Evolutionary conservation across 2,113 vertebrate genomes (phyloP).

Genomic region (Picathartes gymnocephalus): DNA sequence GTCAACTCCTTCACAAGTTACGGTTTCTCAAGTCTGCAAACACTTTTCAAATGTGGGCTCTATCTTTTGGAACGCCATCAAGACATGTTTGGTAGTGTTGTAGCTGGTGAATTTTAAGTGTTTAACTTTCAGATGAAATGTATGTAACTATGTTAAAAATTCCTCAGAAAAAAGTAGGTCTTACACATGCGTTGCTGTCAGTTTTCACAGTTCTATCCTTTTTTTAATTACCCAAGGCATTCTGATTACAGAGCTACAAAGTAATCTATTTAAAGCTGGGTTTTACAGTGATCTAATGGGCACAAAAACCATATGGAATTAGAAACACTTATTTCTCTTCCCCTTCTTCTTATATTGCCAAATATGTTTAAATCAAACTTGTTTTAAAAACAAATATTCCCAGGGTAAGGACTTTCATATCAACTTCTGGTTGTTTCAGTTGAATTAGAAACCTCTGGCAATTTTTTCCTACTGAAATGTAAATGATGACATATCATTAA

Average conservation of each 20-base stretch:
- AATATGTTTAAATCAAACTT: slow-evolving; percentile 35
- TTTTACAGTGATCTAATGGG: slow-evolving; percentile 26
- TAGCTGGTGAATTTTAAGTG: not conserved
- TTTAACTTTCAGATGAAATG: not conserved
- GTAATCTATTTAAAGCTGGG: slow-evolving; percentile 18
- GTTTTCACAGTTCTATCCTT: slow-evolving; percentile 19
- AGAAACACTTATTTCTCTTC: slow-evolving; percentile 48
- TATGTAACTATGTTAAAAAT: slow-evolving; percentile 2
- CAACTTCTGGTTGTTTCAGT: slow-evolving; percentile 8
- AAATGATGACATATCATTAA: slow-evolving; percentile 51
- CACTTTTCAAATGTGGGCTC: not conserved
- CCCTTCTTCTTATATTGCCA: slow-evolving; percentile 9
- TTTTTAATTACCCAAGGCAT: slow-evolving; percentile 48
- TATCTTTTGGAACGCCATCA: not conserved
- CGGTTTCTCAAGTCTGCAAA: not conserved
- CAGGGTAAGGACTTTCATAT: slow-evolving; percentile 28
- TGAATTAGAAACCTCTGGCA: slow-evolving; percentile 45
- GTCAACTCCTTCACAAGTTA: not conserved
- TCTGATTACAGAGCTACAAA: slow-evolving; percentile 42
- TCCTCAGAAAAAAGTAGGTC: slow-evolving; percentile 30
- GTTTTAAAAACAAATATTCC: slow-evolving; percentile 57
- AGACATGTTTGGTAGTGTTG: not conserved
- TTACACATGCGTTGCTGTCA: not conserved
- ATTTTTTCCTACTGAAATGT: slow-evolving; percentile 52
- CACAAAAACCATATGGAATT: slow-evolving; percentile 28